Evolutionary conservation across 2,797 vertebrate species (phyloP), one percentile per base, ranked within the genome.

Genomic region (Nasua narica): DNA sequence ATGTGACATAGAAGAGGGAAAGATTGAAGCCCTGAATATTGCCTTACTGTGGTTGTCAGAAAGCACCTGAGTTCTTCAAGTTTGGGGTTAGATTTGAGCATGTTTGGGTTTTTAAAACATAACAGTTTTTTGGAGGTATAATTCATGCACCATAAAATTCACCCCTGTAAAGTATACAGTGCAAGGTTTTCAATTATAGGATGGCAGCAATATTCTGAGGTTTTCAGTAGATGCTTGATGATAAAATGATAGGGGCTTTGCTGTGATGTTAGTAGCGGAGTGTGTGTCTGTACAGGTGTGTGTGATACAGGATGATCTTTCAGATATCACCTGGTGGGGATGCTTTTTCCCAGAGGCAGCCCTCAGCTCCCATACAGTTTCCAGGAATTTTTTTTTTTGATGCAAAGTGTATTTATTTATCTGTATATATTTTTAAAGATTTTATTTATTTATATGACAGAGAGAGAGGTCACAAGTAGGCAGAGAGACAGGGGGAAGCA

Each of bases 21-120:
- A 98, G 97, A 97, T 97, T 98, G 97, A 98, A 97, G 96, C 72
- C 25, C 94, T 6, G 7, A 50, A 8, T 29, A 0, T 1, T 14
- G 14, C 40, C 15, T 35, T 3, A 52, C 1, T 13, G 7, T 58
- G 43, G 12, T 67, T 10, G 43, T 46, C 5, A 37, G 67, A 78
- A 56, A n/a, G 54, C 1, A 3, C 48, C 35, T 16, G 56, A 83
- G n/a, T 52, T 77, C 58, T 32, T 88, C 48, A 91, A 19, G 29
- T 72, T 93, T 43, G 70, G 19, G 46, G 60, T 76, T 70, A 50
- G 15, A 70, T 54, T 35, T 50, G 29, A 58, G 13, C 40, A 58
- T 50, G 19, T 60, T 69, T 70, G 40, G 18, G 21, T 72, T 83
- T 79, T 35, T 40, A 72, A 65, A 84, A 58, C 35, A 40, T 16